Evolutionary conservation across 1,140 invertebrate species (phyloP).

Genomic region (Diprion similis): DNA sequence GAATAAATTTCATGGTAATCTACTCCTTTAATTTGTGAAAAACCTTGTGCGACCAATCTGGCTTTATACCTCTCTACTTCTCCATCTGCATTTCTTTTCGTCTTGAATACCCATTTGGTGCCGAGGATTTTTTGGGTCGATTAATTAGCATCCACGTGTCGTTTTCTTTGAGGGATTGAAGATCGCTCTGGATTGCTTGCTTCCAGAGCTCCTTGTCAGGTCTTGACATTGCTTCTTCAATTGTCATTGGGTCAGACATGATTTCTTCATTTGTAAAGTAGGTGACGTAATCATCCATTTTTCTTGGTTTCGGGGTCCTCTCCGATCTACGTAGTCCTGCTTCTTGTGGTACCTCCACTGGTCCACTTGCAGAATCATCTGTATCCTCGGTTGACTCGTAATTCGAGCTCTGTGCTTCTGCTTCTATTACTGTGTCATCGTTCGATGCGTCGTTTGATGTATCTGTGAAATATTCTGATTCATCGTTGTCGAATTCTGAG

Average conservation of each 20-base stretch:
- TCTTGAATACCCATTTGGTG: not conserved
- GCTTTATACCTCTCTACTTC: constrained; percentile 36
- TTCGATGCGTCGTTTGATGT: too few relatives aligned
- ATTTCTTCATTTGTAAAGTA: too few relatives aligned
- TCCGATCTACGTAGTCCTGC: not conserved
- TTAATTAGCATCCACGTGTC: not conserved
- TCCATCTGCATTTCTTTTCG: not conserved
- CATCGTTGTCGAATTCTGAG: too few relatives aligned
- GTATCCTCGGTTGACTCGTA: not conserved
- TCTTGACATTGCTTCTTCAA: constrained; percentile 1
- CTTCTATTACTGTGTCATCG: not conserved
- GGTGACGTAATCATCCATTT: too few relatives aligned
- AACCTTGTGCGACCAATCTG: constrained; percentile 39
- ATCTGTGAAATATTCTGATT: too few relatives aligned
- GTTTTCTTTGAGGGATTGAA: not conserved
- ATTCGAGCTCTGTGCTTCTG: constrained; percentile 8
- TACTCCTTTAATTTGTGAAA: constrained; percentile 25
- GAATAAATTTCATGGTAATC: constrained; percentile 37
- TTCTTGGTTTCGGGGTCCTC: too few relatives aligned
- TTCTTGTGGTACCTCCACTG: not conserved
- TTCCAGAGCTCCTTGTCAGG: not conserved
- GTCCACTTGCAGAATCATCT: not conserved
- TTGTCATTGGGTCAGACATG: not conserved
- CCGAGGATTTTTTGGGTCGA: not conserved
- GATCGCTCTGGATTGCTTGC: not conserved